These are phyloP conservation scores for Synodontis membranacea DNA, from an alignment of 2,113 vertebrate genomes.

Conservation along the genomic window DNA sequence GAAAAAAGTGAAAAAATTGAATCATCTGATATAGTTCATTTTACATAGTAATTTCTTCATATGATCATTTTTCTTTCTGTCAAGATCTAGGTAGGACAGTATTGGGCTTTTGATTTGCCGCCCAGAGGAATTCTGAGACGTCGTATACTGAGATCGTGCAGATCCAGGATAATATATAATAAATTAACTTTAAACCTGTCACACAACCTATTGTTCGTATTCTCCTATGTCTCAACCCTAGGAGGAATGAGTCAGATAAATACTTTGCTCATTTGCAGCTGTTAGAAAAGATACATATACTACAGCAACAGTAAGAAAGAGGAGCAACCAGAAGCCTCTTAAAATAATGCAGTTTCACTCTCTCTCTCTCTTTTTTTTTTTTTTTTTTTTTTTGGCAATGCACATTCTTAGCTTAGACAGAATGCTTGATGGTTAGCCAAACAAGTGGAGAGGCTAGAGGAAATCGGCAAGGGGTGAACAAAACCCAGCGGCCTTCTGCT, in stretches of 20 bases:
- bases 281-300: not conserved
- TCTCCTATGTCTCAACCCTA: not conserved
- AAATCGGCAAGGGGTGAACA: not conserved
- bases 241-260: slow-evolving; percentile 5
- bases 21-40: not conserved
- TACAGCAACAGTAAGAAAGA: not conserved
- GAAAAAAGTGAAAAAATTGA: not conserved
- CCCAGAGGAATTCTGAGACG: not conserved
- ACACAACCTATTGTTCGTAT: not conserved
- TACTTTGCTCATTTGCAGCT: slow-evolving; percentile 4
- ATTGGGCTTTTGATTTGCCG: not conserved
- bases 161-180: not conserved
- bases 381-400: not conserved
- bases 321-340: not conserved
- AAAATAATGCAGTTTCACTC: slow-evolving; percentile 22
- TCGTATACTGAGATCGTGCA: not conserved
- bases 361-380: too few species aligned
- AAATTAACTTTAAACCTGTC: not conserved
- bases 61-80: not conserved
- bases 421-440: not conserved
- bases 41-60: not conserved
- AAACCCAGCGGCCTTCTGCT: not conserved
- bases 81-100: not conserved
- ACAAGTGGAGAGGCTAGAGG: not conserved
- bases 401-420: not conserved